phyloP scores from a whole-genome alignment of 2,113 vertebrate species.

The Probosciger aterrimus region DNA sequence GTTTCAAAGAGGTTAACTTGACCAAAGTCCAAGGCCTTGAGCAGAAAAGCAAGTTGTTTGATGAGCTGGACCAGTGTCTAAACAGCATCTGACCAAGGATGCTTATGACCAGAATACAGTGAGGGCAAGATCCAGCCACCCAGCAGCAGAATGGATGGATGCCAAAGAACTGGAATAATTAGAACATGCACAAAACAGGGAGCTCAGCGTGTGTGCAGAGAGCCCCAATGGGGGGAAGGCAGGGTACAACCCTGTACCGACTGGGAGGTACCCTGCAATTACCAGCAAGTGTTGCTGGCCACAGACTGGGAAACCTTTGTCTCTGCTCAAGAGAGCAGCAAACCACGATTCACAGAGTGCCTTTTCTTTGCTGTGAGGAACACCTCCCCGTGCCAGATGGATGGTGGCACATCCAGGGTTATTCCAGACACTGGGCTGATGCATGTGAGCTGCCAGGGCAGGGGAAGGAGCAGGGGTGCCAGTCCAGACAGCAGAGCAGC shows the following conservation, averaged over 20 bases:
- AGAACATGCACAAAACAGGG: not conserved
- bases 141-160: not conserved
- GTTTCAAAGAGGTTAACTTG: not conserved
- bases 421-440: not conserved
- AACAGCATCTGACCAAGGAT: constrained; percentile 26
- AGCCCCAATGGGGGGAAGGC: fast-evolving
- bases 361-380: not conserved
- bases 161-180: not conserved
- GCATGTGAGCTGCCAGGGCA: not conserved
- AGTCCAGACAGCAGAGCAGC: not conserved
- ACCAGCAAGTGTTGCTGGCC: not conserved
- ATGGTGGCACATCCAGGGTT: not conserved
- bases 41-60: not conserved
- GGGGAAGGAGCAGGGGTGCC: not conserved
- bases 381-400: not conserved
- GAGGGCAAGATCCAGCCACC: not conserved
- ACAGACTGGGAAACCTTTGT: not conserved
- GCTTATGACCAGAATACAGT: not conserved
- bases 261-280: not conserved
- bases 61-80: not conserved
- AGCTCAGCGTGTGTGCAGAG: not conserved
- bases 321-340: not conserved
- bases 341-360: not conserved
- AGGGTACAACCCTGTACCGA: not conserved
- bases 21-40: not conserved